A percentile compares a stretch with the other conserved stretches of the same genome.
Evolutionary conservation across 1,140 invertebrate species (phyloP).

Genomic region (Zaprionus inermis): DNA sequence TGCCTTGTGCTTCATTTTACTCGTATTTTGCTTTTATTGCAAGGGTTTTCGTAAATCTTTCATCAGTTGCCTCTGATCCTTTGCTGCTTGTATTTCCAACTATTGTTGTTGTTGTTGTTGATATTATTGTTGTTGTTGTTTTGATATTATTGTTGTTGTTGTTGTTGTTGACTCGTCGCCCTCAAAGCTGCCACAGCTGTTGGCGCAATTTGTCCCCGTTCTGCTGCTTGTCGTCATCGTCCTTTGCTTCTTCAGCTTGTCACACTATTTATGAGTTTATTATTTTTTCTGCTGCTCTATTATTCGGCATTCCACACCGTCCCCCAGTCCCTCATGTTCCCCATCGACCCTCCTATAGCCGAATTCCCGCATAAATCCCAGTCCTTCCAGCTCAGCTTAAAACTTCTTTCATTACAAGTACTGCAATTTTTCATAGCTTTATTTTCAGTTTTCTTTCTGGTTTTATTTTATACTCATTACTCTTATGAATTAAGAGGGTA

Average conservation of each 20-base stretch:
- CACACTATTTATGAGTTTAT: slow-evolving; percentile 77
- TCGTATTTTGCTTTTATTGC: slow-evolving; percentile 36
- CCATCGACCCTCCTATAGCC: slow-evolving; percentile 1
- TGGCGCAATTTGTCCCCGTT: slow-evolving; percentile 54
- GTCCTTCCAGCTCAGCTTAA: slow-evolving; percentile 48
- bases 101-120: neutral
- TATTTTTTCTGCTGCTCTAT: slow-evolving; percentile 67
- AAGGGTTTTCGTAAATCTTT: slow-evolving; percentile 61
- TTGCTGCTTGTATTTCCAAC: neutral
- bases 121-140: neutral
- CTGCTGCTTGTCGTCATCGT: slow-evolving; percentile 25
- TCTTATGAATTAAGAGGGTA: neutral
- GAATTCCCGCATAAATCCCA: slow-evolving; percentile 2
- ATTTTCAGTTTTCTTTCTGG: slow-evolving; percentile 32
- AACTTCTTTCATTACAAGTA: slow-evolving; percentile 76
- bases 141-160: neutral
- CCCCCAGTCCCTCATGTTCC: neutral
- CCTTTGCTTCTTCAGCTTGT: slow-evolving; percentile 45
- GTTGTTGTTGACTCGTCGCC: neutral
- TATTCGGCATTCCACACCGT: slow-evolving; percentile 43
- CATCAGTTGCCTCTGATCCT: slow-evolving; percentile 46
- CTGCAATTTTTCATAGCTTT: slow-evolving; percentile 73
- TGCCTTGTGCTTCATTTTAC: slow-evolving; percentile 19
- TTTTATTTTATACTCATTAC: slow-evolving; percentile 5
- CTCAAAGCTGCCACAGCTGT: slow-evolving; percentile 31